Evolutionary conservation across 2,888 invertebrate species (phyloP).

Genomic region (Hoplodrina ambigua): DNA sequence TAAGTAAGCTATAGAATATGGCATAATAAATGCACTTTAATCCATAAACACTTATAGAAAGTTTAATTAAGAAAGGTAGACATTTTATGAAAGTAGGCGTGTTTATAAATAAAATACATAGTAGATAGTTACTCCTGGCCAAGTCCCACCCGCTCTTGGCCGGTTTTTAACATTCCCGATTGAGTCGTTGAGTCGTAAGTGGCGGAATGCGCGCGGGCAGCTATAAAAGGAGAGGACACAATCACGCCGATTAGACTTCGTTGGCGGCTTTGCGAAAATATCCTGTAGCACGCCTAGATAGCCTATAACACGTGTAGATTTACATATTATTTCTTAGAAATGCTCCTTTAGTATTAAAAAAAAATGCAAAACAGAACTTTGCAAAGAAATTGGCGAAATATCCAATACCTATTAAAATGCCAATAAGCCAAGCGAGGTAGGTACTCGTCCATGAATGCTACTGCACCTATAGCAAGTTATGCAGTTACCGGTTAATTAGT

Average conservation of each 20-base stretch:
- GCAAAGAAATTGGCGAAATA: neutral
- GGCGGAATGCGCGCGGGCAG: constrained; percentile 54
- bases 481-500: constrained; percentile 41
- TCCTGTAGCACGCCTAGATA: neutral
- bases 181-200: constrained; percentile 41
- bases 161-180: constrained; percentile 51
- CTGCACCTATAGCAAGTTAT: constrained; percentile 32
- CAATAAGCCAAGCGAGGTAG: constrained; percentile 1
- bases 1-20: too few species aligned
- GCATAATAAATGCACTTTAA: neutral
- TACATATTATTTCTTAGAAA: neutral
- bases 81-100: neutral
- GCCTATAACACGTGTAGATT: too few species aligned
- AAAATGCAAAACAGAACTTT: neutral
- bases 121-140: constrained; percentile 1
- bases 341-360: constrained; percentile 7
- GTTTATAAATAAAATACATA: constrained; percentile 17
- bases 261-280: constrained; percentile 19
- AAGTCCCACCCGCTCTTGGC: constrained; percentile 21
- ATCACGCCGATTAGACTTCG: constrained; percentile 47
- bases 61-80: neutral
- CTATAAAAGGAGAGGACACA: constrained; percentile 55
- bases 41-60: neutral
- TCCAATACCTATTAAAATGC: constrained; percentile 3
- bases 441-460: constrained; percentile 22